Percentiles rank a stretch among this genome's conserved stretches.
These are phyloP conservation scores for Dynastes grantii DNA, from an alignment of 2,888 invertebrate species.

Conservation along the genomic window DNA sequence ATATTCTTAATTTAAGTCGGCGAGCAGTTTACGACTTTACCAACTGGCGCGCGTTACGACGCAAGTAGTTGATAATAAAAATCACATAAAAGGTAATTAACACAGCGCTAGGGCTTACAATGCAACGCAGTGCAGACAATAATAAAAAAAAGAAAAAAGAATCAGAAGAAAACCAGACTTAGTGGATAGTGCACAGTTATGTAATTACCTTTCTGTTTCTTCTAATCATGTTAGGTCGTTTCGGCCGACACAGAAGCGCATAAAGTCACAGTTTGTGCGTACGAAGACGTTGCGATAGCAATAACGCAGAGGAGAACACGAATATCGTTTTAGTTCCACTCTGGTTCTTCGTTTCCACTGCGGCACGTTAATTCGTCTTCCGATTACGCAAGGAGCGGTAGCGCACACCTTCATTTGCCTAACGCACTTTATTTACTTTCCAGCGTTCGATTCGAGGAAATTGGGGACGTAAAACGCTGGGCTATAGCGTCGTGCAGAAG, in stretches of 20 bases:
- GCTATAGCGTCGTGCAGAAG: background rate
- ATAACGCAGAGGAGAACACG: constrained; percentile 31
- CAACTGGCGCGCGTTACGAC: background rate
- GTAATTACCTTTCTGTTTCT: constrained; percentile 64
- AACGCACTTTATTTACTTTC: constrained; percentile 43
- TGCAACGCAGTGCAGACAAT: background rate
- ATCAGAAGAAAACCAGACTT: constrained; percentile 5
- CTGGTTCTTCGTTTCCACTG: constrained; percentile 50
- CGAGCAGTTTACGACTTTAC: constrained; percentile 17
- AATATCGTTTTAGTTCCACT: constrained; percentile 54
- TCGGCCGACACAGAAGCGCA: constrained; percentile 15
- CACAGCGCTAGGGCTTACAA: constrained; percentile 8
- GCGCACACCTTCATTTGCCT: constrained; percentile 53
- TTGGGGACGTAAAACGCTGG: background rate
- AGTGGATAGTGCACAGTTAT: constrained; percentile 8
- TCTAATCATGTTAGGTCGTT: constrained; percentile 61
- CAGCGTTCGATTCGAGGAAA: constrained; percentile 25
- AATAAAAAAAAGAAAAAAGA: background rate
- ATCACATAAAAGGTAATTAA: constrained; percentile 29
- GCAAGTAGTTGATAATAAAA: constrained; percentile 20
- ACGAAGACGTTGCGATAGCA: constrained; percentile 10
- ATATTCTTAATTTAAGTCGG: constrained; percentile 20
- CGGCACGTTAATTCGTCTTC: constrained; percentile 52
- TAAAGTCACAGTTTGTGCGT: constrained; percentile 33
- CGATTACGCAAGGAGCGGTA: constrained; percentile 52